Evolutionary conservation across 2,113 vertebrate species (phyloP).

Genomic region (Ptychochromis oligacanthus): DNA sequence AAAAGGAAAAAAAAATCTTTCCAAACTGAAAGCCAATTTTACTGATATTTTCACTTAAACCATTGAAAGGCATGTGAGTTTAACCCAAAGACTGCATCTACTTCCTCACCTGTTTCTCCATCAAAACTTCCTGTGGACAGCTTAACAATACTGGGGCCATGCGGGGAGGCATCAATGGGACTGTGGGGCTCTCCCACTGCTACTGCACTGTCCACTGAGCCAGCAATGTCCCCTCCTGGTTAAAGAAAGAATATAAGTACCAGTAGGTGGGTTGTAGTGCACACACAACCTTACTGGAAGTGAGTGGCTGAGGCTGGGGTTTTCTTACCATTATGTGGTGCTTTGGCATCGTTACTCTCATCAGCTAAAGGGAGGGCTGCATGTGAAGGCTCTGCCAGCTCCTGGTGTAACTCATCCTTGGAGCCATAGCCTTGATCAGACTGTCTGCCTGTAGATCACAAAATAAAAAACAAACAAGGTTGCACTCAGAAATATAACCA

Average conservation of each 20-base stretch:
- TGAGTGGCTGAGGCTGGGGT: background rate
- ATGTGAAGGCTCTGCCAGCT: constrained; percentile 70
- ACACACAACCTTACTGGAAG: background rate
- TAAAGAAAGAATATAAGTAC: background rate
- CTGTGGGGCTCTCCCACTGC: constrained; percentile 69
- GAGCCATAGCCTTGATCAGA: constrained; percentile 91
- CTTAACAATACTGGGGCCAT: constrained; percentile 90
- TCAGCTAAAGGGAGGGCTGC: constrained; percentile 47
- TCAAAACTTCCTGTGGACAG: constrained; percentile 87
- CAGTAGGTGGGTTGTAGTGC: background rate
- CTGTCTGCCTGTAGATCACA: constrained; percentile 76
- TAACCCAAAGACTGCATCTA: background rate
- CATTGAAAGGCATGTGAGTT: background rate
- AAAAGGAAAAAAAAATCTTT: background rate
- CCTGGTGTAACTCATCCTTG: constrained; percentile 89
- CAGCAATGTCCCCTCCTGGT: constrained; percentile 63
- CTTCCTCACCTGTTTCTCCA: constrained; percentile 82
- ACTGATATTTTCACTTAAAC: background rate
- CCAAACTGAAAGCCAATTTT: background rate
- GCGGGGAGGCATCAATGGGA: constrained; percentile 67
- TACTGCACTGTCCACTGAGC: constrained; percentile 76
- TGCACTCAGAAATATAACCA: background rate
- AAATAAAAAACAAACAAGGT: background rate
- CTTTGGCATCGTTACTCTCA: constrained; percentile 42
- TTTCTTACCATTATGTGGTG: constrained; percentile 74